Evolutionary conservation across 1,140 invertebrate genomes (phyloP), one percentile per base, ranked within the genome.

Genomic region (Scaptodrosophila lebanonensis): DNA sequence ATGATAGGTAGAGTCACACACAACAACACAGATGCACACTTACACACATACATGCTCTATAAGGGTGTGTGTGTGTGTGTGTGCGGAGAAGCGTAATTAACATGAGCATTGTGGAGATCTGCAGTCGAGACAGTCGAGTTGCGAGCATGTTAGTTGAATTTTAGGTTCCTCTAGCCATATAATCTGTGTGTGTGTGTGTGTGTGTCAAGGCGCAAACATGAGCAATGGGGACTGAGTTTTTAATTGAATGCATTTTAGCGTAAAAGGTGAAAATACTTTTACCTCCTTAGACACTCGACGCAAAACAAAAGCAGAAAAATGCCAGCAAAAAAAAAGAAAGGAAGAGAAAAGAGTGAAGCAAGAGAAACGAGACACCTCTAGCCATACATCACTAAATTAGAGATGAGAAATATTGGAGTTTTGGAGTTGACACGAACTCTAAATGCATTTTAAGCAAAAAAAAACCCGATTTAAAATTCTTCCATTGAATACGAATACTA

Each of bases 171-270:
- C 11, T 16, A 29, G 40, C 40, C 53, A 60, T 60, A 42, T 13
- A 52, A 59, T 59, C 35, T 15, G 30, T 18, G 15, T 20, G 18
- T 13, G 20, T 20, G 12, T 12, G 17, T 11, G 27, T 33, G 39
- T 20, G 12, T 33, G 13, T 53, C 3, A 16, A 9, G 9, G 18
- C 6, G 13, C 12, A 25, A 11, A 17, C 18, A 27, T 16, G 8
- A 33, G 6, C 6, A 17, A 22, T 35, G 30, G 30, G 22, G 20
- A 0, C 7, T 62, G 71, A 75, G 71, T 76, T 76, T 76, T 76
- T 76, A 76, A 76, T 76, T 76, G 66, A 76, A 76, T 76, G 71
- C 71, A 66, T 76, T 57, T 76, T 39, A 76, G 71, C 71, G 62
- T 66, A 76, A 76, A 70, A 76, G 71, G 71, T 76, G 71, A 66